Conservation (phyloP, 2,113 vertebrate genomes). For the Junco hyemalis region DNA sequence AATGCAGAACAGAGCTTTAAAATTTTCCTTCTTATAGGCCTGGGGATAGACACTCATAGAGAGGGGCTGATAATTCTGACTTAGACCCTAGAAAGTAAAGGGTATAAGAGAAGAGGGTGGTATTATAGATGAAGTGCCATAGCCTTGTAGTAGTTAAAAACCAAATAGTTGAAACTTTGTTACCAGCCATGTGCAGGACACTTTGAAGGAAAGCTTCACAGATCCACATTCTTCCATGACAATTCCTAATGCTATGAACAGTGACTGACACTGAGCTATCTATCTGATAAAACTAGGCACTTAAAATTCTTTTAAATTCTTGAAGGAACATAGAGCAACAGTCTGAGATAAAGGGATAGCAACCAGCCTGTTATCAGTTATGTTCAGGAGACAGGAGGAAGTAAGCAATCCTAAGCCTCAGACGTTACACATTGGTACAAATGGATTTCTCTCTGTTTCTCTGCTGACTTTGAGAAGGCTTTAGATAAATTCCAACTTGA, state of each 20-base stretch:
- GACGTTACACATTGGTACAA: not conserved
- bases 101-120: not conserved
- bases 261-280: not conserved
- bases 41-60: not conserved
- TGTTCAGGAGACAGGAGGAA: not conserved
- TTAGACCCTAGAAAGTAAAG: not conserved
- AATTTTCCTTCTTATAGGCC: not conserved
- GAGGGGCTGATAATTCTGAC: not conserved
- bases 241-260: not conserved
- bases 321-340: not conserved
- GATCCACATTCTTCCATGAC: not conserved
- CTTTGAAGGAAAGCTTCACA: not conserved
- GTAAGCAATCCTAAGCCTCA: not conserved
- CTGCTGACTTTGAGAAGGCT: constrained; percentile 10
- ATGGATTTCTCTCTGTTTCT: not conserved
- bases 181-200: not conserved
- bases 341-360: not conserved
- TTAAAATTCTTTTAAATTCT: not conserved
- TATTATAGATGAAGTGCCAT: not conserved
- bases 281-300: not conserved
- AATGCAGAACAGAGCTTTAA: not conserved
- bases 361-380: not conserved
- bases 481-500: constrained; percentile 17
- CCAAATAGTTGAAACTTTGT: not conserved
- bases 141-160: not conserved